Conservation (phyloP, 2,888 invertebrate species). For the Rhodophaea formosa region DNA sequence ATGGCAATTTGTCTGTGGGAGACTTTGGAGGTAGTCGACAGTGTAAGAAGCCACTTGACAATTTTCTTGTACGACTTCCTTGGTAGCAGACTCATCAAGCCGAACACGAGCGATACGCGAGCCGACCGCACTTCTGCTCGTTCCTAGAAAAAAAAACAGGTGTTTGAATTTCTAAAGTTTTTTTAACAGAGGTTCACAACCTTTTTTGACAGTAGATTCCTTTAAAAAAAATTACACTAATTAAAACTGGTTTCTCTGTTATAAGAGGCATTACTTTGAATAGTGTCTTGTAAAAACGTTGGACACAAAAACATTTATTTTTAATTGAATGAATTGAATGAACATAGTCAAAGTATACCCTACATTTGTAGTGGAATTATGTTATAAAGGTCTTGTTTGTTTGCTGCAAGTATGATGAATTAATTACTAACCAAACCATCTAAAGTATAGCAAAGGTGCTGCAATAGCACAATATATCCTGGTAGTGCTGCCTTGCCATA, state of each 20-base stretch:
- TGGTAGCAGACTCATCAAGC: slow-evolving; percentile 67
- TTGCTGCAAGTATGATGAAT: no score
- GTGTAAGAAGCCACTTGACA: slow-evolving; percentile 62
- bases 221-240: neutral
- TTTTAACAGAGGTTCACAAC: neutral
- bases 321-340: no score
- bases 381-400: no score
- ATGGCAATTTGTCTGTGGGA: slow-evolving; percentile 65
- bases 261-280: no score
- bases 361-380: no score
- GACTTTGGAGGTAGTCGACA: slow-evolving; percentile 57
- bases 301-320: no score
- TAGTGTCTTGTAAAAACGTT: no score
- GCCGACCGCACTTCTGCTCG: slow-evolving; percentile 59
- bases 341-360: no score
- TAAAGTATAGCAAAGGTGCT: slow-evolving; percentile 62
- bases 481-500: slow-evolving; percentile 60
- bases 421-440: slow-evolving; percentile 62
- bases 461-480: slow-evolving; percentile 55
- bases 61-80: slow-evolving; percentile 50
- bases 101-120: slow-evolving; percentile 59
- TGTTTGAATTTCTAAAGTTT: neutral
- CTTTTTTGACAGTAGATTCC: neutral
- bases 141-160: slow-evolving; percentile 48
- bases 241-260: no score